These are phyloP conservation scores for Branchellion lobata DNA, from an alignment of 2,888 invertebrate species.

Conservation along the genomic window DNA sequence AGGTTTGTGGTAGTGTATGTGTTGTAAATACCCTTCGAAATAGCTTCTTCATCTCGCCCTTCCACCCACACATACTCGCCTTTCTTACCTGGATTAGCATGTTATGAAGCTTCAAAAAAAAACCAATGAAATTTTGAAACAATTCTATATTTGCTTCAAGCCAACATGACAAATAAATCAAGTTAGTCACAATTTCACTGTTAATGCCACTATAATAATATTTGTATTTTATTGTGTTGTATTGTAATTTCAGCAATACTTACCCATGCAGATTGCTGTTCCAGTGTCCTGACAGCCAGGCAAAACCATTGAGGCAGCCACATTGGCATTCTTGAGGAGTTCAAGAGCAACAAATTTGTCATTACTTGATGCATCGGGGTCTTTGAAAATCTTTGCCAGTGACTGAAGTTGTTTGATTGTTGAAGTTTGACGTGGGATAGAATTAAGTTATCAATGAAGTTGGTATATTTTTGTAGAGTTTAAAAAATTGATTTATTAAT, in stretches of 20 bases:
- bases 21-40: conserved; percentile 62
- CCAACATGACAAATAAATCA: no score
- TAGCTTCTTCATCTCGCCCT: conserved; percentile 59
- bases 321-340: conserved; percentile 62
- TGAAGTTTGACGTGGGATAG: background rate
- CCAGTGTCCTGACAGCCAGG: conserved; percentile 63
- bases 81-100: conserved; percentile 60
- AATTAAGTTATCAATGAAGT: background rate
- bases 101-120: no score
- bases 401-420: conserved; percentile 54
- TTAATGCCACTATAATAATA: no score
- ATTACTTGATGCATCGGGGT: conserved; percentile 61
- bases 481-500: background rate
- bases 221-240: no score
- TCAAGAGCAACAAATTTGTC: conserved; percentile 63
- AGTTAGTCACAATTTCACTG: no score
- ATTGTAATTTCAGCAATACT: no score
- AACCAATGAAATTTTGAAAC: no score
- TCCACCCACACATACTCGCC: conserved; percentile 63
- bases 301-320: conserved; percentile 62
- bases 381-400: conserved; percentile 61
- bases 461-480: background rate
- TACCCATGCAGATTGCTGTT: conserved; percentile 63
- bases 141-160: no score
- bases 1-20: conserved; percentile 61